Evolutionary conservation across 1,140 invertebrate genomes (phyloP).

Genomic region (Nomia melanderi): DNA sequence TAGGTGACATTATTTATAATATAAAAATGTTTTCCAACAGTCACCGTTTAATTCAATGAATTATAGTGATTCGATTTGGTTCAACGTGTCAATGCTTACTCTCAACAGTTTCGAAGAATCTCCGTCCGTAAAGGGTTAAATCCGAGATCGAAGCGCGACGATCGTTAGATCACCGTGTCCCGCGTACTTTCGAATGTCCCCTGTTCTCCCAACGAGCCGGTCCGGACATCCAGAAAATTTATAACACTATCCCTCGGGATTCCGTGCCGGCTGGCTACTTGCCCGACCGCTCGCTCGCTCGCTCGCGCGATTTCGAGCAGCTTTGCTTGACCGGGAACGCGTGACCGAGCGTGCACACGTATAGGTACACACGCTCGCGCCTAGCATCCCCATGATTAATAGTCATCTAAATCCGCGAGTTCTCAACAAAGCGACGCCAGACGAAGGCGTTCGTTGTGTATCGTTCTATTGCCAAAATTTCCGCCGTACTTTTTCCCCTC

Average conservation of each 20-base stretch:
- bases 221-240: constrained; percentile 23
- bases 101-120: too few species aligned
- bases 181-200: constrained; percentile 20
- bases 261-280: constrained; percentile 18
- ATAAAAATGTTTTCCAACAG: too few species aligned
- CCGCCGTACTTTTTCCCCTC: constrained; percentile 23
- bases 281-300: constrained; percentile 1
- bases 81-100: too few species aligned
- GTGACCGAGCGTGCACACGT: constrained; percentile 1
- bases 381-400: constrained; percentile 39
- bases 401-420: constrained; percentile 48
- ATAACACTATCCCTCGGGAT: constrained; percentile 21
- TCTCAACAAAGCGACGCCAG: constrained; percentile 34
- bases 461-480: constrained; percentile 46
- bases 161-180: not conserved
- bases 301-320: not conserved
- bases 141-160: not conserved
- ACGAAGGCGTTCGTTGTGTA: constrained; percentile 26
- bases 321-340: constrained; percentile 28
- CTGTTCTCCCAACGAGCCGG: not conserved
- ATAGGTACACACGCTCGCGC: not conserved
- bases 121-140: too few species aligned
- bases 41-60: too few species aligned
- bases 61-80: too few species aligned
- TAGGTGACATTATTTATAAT: too few species aligned